Conservation (phyloP, 2,888 invertebrate species). For the Orthosia gothica region DNA sequence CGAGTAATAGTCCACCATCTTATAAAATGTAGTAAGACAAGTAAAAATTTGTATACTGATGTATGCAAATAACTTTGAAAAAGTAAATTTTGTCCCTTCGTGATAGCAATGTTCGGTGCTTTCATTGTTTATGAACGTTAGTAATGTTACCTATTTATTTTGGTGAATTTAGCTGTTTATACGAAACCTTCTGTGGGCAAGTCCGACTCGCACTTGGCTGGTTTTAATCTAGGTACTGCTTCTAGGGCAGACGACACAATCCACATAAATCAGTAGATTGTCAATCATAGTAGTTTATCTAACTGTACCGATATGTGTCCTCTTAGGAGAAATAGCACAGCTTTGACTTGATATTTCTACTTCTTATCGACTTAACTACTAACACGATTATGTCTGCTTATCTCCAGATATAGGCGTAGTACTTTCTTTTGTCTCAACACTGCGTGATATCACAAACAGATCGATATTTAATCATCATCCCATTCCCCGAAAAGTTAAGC, state of each 20-base stretch:
- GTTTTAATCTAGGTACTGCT: not conserved
- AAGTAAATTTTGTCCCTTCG: too few relatives aligned
- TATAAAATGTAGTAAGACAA: too few relatives aligned
- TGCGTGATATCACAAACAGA: not conserved
- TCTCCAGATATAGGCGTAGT: not conserved
- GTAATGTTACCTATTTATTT: too few relatives aligned
- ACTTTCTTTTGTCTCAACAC: not conserved
- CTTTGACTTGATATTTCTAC: not conserved
- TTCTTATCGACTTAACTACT: not conserved
- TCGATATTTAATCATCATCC: not conserved
- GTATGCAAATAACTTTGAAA: too few relatives aligned
- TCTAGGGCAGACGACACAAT: not conserved
- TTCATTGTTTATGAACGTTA: too few relatives aligned
- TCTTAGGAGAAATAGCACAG: not conserved
- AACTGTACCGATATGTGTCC: not conserved
- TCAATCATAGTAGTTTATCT: conserved; percentile 9
- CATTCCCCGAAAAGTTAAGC: too few relatives aligned
- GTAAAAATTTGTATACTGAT: too few relatives aligned
- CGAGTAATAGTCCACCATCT: too few relatives aligned
- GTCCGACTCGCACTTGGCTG: too few relatives aligned
- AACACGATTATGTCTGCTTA: conserved; percentile 13
- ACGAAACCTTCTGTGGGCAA: too few relatives aligned
- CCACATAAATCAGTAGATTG: not conserved
- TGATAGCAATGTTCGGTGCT: too few relatives aligned
- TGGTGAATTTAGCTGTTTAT: too few relatives aligned